Conservation (phyloP, 2,888 invertebrate genomes). For the Sphaerophoria rueppellii region DNA sequence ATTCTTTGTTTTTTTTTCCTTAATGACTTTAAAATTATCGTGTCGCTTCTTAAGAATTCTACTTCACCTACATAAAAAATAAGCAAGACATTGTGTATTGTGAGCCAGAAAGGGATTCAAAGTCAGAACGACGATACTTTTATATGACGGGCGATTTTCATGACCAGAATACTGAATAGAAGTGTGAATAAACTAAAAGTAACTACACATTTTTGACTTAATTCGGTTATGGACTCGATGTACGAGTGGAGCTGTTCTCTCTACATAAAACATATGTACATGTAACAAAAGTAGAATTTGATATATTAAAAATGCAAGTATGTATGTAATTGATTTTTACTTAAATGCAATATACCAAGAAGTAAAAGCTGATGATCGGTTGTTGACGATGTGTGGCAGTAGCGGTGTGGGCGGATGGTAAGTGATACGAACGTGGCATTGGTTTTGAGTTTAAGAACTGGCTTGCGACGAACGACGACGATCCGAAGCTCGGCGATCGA, state of each 20-base stretch:
- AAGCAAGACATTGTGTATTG: no score
- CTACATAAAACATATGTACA: neutral
- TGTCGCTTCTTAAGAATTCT: constrained; percentile 34
- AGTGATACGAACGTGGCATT: neutral
- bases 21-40: constrained; percentile 62
- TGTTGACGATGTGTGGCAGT: no score
- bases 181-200: constrained; percentile 68
- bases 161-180: constrained; percentile 71
- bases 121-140: constrained; percentile 49
- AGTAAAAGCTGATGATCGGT: no score
- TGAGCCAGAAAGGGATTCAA: neutral
- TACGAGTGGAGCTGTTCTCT: constrained; percentile 24
- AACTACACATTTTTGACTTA: constrained; percentile 63
- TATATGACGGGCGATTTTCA: constrained; percentile 64
- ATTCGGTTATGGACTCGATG: constrained; percentile 49
- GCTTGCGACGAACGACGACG: neutral
- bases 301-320: constrained; percentile 67
- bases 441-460: no score
- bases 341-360: constrained; percentile 45
- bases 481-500: neutral
- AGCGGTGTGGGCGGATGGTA: neutral
- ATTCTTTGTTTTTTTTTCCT: constrained; percentile 29
- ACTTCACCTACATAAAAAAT: neutral
- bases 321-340: constrained; percentile 64
- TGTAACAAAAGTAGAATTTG: no score